Evolutionary conservation across 2,888 invertebrate genomes (phyloP).

Genomic region (Sympetrum striolatum): DNA sequence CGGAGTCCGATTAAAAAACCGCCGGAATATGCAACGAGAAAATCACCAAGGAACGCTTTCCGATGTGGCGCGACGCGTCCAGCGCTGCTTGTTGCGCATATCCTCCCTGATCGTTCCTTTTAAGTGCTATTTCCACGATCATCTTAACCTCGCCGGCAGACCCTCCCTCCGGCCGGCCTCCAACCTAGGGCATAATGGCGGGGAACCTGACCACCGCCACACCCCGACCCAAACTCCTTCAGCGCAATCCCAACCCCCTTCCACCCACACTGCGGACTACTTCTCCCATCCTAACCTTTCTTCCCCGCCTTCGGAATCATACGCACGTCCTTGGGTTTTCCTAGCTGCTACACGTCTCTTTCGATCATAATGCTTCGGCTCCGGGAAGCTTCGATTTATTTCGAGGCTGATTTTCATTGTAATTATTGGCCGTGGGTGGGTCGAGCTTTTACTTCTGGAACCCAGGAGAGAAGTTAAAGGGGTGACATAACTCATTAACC

Average conservation of each 20-base stretch:
- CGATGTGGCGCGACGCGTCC: no score
- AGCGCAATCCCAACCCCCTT: background rate
- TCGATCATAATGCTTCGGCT: constrained; percentile 1
- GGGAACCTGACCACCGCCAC: background rate
- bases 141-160: background rate
- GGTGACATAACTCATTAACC: no score
- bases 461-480: no score
- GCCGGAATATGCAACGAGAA: no score
- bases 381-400: background rate
- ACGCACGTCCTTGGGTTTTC: background rate
- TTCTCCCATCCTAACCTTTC: background rate
- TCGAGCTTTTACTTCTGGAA: no score
- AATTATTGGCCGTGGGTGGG: background rate
- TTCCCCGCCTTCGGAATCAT: background rate
- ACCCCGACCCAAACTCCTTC: background rate
- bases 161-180: background rate
- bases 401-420: background rate
- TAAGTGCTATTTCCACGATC: background rate
- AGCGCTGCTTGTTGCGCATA: background rate
- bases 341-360: background rate
- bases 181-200: background rate
- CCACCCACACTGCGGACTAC: background rate
- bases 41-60: no score
- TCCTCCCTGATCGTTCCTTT: background rate
- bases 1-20: no score